These are phyloP conservation scores for Rhombomys opimus DNA, from an alignment of 2,113 vertebrate genomes.

Conservation along the genomic window DNA sequence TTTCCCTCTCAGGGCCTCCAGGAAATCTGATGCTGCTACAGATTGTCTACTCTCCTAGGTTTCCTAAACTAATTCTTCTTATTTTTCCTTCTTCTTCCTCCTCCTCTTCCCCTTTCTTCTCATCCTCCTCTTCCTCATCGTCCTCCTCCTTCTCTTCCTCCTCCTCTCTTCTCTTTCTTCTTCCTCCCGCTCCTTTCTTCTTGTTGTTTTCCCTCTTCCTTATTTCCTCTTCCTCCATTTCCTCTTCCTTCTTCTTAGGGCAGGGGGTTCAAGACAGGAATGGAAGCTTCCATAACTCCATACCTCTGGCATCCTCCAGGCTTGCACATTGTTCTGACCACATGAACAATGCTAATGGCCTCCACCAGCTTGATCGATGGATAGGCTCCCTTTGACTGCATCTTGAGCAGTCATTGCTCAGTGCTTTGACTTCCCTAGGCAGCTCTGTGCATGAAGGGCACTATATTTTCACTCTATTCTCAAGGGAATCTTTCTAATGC, in stretches of 20 bases:
- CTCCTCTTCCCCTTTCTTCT: not conserved
- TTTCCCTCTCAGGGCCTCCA: not conserved
- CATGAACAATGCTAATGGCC: not conserved
- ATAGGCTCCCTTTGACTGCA: not conserved
- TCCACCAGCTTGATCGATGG: not conserved
- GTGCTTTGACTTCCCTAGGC: not conserved
- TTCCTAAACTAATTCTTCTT: too few species aligned
- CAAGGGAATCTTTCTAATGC: not conserved
- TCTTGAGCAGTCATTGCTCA: not conserved
- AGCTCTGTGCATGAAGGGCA: not conserved
- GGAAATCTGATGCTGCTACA: not conserved
- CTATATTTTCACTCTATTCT: not conserved
- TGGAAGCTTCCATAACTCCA: not conserved
- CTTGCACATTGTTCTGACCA: not conserved
- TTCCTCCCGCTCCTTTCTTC: not conserved
- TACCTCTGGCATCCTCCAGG: not conserved
- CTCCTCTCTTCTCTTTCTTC: not conserved
- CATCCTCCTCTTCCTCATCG: rapidly evolving
- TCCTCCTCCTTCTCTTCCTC: rapidly evolving
- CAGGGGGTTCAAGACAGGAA: not conserved
- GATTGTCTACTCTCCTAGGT: not conserved
- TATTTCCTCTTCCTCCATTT: not conserved
- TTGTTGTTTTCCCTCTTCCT: not conserved
- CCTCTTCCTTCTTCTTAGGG: not conserved
- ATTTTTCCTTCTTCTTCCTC: not conserved